phyloP scores from a whole-genome alignment of 2,113 vertebrate species.

The Agelaius phoeniceus region DNA sequence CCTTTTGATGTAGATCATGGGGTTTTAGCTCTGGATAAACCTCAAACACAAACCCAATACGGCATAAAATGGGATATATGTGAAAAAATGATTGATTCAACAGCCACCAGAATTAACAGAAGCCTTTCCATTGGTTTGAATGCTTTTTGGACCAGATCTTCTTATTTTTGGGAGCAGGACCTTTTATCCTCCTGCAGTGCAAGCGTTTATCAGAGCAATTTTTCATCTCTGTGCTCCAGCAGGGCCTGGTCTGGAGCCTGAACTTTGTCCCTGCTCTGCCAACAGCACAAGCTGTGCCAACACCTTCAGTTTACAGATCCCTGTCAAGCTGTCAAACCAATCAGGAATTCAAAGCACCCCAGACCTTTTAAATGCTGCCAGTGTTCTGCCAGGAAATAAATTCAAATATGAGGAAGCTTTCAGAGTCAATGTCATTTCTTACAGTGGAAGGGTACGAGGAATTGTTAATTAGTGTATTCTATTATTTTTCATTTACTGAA shows the following conservation, averaged over 20 bases:
- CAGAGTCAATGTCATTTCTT: conserved; percentile 34
- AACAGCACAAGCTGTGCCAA: neutral
- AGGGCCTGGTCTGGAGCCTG: conserved; percentile 3
- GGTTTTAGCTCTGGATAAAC: neutral
- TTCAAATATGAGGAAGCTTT: conserved; percentile 44
- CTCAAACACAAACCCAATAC: neutral
- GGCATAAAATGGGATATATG: neutral
- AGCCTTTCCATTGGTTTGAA: neutral
- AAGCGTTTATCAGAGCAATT: conserved; percentile 11
- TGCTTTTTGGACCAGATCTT: neutral
- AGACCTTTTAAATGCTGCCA: conserved; percentile 39
- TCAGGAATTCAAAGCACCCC: conserved; percentile 17
- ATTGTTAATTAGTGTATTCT: conserved; percentile 1
- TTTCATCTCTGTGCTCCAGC: conserved; percentile 26
- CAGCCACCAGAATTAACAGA: neutral
- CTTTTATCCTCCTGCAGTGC: neutral
- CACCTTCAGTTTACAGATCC: conserved; percentile 18
- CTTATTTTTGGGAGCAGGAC: neutral
- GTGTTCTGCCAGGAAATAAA: conserved; percentile 24
- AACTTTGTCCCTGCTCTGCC: conserved; percentile 53
- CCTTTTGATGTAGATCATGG: neutral
- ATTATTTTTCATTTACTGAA: neutral
- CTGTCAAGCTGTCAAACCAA: conserved; percentile 42
- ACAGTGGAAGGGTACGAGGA: conserved; percentile 3
- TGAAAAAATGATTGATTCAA: neutral